phyloP scores from a whole-genome alignment of 2,888 invertebrate species.

The Saturnia japonica region DNA sequence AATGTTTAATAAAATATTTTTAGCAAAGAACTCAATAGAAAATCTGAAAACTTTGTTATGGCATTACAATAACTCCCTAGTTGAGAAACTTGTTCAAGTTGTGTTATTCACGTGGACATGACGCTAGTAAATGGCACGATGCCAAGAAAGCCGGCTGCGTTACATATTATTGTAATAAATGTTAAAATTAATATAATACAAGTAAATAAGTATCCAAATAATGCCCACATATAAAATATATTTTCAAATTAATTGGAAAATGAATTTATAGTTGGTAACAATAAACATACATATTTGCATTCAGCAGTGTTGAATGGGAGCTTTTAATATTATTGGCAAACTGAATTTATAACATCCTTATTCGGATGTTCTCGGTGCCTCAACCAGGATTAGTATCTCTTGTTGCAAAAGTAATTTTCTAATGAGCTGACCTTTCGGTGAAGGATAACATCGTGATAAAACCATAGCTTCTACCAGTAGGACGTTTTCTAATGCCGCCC shows the following conservation, averaged over 20 bases:
- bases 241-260: too few relatives aligned
- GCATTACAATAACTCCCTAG: slow-evolving; percentile 32
- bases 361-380: background rate
- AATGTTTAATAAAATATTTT: too few relatives aligned
- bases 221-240: too few relatives aligned
- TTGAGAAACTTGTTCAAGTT: slow-evolving; percentile 31
- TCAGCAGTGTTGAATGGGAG: too few relatives aligned
- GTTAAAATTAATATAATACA: background rate
- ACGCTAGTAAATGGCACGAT: slow-evolving; percentile 34
- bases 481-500: too few relatives aligned
- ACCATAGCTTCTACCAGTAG: too few relatives aligned
- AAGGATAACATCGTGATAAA: too few relatives aligned
- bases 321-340: too few relatives aligned
- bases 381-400: background rate
- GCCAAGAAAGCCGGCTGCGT: slow-evolving; percentile 40
- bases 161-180: slow-evolving; percentile 10
- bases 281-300: too few relatives aligned
- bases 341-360: background rate
- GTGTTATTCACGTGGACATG: slow-evolving; percentile 32
- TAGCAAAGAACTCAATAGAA: slow-evolving; percentile 7
- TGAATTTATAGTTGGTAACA: too few relatives aligned
- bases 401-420: background rate
- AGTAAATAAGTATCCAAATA: background rate
- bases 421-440: too few relatives aligned
- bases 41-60: slow-evolving; percentile 16